Evolutionary conservation across 2,888 invertebrate species (phyloP).

Genomic region (Geotrupes spiniger): DNA sequence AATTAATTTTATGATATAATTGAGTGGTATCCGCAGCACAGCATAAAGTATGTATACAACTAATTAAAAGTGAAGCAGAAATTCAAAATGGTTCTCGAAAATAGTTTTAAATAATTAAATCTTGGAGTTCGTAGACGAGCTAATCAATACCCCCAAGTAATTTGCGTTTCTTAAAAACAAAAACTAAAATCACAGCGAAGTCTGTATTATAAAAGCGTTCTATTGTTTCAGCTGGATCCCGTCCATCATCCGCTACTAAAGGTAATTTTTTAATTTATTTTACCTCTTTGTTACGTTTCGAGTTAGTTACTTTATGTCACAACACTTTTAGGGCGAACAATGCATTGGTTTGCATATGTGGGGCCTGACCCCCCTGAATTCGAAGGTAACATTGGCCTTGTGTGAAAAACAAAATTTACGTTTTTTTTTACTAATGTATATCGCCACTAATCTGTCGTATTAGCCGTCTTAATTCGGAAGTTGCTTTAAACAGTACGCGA

Average conservation of each 20-base stretch:
- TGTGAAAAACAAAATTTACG: neutral
- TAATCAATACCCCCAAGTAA: too few species aligned
- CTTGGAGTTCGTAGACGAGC: too few species aligned
- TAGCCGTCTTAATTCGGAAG: neutral
- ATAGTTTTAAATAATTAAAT: too few species aligned
- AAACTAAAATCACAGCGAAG: too few species aligned
- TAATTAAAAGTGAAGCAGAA: too few species aligned
- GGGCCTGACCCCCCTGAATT: conserved; percentile 44
- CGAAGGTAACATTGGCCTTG: conserved; percentile 23
- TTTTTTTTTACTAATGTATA: neutral
- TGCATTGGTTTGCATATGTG: conserved; percentile 50
- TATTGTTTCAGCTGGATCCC: conserved; percentile 38
- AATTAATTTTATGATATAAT: too few species aligned
- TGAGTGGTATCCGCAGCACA: too few species aligned
- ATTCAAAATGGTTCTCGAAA: too few species aligned
- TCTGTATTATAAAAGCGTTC: too few species aligned
- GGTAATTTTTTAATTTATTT: conserved; percentile 24
- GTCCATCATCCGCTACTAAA: conserved; percentile 37
- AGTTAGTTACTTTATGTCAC: conserved; percentile 11
- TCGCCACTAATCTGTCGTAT: conserved; percentile 1
- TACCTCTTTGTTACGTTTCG: neutral
- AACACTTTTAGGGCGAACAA: conserved; percentile 39
- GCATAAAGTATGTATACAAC: too few species aligned
- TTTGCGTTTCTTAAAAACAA: too few species aligned
- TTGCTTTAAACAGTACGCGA: too few species aligned